phyloP scores from a whole-genome alignment of 2,888 invertebrate genomes.

The Amblyjoppa proteus region DNA sequence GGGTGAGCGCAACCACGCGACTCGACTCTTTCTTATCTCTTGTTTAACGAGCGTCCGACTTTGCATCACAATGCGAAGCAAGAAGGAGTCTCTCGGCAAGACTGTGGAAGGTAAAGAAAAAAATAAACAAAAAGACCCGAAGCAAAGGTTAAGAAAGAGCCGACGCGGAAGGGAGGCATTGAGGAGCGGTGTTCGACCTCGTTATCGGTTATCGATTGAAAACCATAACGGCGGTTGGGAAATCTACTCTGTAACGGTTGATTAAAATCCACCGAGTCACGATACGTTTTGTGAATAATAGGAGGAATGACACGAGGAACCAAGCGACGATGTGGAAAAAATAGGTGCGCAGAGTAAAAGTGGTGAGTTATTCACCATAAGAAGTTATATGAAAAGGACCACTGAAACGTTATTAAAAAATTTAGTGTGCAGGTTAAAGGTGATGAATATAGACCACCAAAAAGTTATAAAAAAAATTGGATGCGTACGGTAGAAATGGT shows the following conservation, averaged over 20 bases:
- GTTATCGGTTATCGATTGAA: constrained; percentile 80
- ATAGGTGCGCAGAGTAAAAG: no score
- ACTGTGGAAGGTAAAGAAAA: background rate
- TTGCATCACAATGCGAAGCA: constrained; percentile 79
- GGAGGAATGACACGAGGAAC: background rate
- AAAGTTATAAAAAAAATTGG: no score
- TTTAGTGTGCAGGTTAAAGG: no score
- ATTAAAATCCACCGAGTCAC: background rate
- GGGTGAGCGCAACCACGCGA: constrained; percentile 72
- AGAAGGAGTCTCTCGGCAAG: constrained; percentile 40
- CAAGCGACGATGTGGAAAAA: no score
- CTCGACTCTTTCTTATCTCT: constrained; percentile 68
- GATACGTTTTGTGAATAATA: background rate
- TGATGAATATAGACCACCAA: no score
- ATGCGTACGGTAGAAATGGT: no score
- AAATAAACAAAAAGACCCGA: background rate
- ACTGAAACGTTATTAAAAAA: no score
- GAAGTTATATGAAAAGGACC: no score
- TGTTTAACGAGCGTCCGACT: constrained; percentile 81
- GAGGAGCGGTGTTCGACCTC: constrained; percentile 73
- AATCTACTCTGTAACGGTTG: background rate
- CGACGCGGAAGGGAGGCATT: background rate
- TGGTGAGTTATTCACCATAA: no score
- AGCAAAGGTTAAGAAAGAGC: background rate
- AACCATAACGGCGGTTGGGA: constrained; percentile 12